Conservation (phyloP, 1,140 invertebrate species). For the Aleiodes sp. region DNA sequence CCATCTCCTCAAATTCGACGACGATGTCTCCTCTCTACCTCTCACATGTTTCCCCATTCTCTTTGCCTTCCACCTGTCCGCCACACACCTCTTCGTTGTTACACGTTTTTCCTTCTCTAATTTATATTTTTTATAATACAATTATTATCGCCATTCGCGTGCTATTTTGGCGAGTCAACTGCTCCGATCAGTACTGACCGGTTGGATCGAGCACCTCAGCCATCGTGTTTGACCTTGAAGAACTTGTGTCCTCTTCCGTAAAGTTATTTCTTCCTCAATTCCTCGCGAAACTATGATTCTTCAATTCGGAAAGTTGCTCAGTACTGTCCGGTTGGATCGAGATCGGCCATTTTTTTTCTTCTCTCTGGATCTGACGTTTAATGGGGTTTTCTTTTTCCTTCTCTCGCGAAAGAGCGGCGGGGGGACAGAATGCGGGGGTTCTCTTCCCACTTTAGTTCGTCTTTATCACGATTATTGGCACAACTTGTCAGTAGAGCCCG, state of each 20-base stretch:
- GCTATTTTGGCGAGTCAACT: constrained; percentile 15
- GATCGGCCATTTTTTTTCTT: constrained; percentile 45
- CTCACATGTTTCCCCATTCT: constrained; percentile 45
- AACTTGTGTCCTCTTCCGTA: constrained; percentile 34
- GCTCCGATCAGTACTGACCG: constrained; percentile 52
- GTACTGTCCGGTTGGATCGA: constrained; percentile 52
- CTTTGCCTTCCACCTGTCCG: constrained; percentile 42
- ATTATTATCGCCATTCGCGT: no score
- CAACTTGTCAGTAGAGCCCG: constrained; percentile 57
- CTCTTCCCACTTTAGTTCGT: background rate
- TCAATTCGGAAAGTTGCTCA: background rate
- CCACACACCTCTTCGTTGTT: constrained; percentile 27
- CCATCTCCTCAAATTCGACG: constrained; percentile 60
- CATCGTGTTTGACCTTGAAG: constrained; percentile 58
- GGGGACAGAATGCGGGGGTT: background rate
- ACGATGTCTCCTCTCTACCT: constrained; percentile 60
- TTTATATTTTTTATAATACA: constrained; percentile 11
- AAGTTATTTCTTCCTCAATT: constrained; percentile 18
- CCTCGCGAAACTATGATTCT: background rate
- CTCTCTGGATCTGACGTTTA: background rate
- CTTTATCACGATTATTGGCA: background rate
- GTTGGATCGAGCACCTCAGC: constrained; percentile 57
- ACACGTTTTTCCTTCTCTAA: constrained; percentile 1
- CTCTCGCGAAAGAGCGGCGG: no score
- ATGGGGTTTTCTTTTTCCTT: background rate